Evolutionary conservation across 2,888 invertebrate species (phyloP).

Genomic region (Cephus pulcher): DNA sequence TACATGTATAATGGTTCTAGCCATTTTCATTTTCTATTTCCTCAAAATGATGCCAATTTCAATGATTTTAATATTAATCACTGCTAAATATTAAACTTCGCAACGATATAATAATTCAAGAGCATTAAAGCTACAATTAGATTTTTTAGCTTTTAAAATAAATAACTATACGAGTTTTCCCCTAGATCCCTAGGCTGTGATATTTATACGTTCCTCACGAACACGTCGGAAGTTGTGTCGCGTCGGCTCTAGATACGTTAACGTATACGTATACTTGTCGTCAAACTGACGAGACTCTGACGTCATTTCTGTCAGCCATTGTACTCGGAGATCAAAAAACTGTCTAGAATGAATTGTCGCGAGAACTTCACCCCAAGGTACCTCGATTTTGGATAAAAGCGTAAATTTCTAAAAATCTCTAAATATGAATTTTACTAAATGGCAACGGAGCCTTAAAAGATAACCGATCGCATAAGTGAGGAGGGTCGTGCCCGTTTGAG

Average conservation of each 20-base stretch:
- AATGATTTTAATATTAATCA: not conserved
- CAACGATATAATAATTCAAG: not conserved
- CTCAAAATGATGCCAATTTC: not conserved
- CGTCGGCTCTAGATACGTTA: not conserved
- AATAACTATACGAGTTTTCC: not conserved
- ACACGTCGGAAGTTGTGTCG: not conserved
- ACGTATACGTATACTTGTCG: not conserved
- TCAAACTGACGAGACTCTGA: not conserved
- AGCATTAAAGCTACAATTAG: not conserved
- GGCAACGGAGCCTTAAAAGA: not conserved
- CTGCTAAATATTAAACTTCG: not conserved
- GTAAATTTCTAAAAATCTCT: not conserved
- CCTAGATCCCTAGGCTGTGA: not conserved
- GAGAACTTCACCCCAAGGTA: not conserved
- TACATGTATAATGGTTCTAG: not conserved
- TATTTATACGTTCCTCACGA: not conserved
- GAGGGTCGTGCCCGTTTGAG: not conserved
- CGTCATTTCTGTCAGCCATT: not conserved
- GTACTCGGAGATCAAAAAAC: not conserved
- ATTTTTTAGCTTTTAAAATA: not conserved
- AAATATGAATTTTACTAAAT: not conserved
- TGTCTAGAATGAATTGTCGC: not conserved
- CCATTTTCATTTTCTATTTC: too few species aligned
- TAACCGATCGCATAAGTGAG: not conserved
- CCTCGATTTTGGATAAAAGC: too few species aligned